phyloP scores from a whole-genome alignment of 2,113 vertebrate genomes.

The Chlorodrepanis virens region DNA sequence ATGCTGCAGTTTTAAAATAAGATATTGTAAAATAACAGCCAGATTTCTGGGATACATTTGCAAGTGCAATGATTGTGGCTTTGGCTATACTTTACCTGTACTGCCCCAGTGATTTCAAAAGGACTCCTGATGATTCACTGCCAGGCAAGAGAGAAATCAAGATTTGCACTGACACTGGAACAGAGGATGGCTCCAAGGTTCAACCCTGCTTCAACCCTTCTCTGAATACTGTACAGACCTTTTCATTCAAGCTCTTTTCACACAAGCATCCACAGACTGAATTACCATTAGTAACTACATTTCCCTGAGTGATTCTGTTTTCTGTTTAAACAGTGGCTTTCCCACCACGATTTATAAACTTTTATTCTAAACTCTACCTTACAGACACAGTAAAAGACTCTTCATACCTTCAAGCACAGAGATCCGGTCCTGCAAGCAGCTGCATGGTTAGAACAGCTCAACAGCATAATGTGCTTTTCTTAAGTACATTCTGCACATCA shows the following conservation, averaged over 20 bases:
- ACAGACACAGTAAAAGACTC: neutral
- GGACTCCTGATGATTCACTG: neutral
- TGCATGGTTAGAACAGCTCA: neutral
- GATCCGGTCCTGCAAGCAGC: neutral
- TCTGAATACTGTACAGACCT: neutral
- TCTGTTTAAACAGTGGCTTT: neutral
- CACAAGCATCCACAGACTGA: neutral
- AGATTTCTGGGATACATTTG: neutral
- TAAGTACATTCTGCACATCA: neutral
- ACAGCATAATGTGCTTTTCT: neutral
- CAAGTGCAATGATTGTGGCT: neutral
- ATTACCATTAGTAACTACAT: fast-evolving
- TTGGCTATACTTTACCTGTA: neutral
- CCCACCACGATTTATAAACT: neutral
- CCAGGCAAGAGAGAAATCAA: neutral
- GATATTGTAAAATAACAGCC: neutral
- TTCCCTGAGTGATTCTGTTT: neutral
- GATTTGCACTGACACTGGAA: neutral
- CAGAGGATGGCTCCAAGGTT: neutral
- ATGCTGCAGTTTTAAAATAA: neutral
- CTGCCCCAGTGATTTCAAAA: neutral
- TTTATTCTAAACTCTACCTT: neutral
- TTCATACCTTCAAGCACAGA: neutral
- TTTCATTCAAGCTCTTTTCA: neutral
- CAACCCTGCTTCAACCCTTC: neutral